These are phyloP conservation scores for Cryptoblepharus egeriae DNA, from an alignment of 2,797 vertebrate genomes.

Conservation along the genomic window DNA sequence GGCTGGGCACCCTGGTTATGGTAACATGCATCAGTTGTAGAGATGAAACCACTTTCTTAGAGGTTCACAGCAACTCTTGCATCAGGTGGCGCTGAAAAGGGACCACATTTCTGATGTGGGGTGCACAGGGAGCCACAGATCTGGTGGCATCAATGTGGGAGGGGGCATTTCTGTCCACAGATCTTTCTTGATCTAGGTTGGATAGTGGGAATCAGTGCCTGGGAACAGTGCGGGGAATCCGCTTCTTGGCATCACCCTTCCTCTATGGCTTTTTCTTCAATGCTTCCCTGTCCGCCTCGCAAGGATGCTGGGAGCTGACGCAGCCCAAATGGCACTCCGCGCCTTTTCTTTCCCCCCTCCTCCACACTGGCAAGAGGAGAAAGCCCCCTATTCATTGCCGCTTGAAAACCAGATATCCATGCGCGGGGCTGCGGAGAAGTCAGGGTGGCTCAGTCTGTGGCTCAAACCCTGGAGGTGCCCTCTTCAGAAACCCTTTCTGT, in stretches of 20 bases:
- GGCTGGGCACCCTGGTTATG: too few species aligned
- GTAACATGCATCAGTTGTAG: background rate
- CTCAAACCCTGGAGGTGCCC: too few species aligned
- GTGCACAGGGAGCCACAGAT: too few species aligned
- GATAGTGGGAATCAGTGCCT: background rate
- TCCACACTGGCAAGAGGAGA: background rate
- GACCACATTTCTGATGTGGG: background rate
- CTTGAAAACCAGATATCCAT: conserved; percentile 2
- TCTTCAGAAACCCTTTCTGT: too few species aligned
- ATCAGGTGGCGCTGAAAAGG: background rate
- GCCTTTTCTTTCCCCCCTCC: background rate
- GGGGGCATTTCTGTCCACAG: background rate
- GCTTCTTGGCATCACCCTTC: background rate
- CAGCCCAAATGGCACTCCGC: background rate
- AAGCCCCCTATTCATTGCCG: background rate
- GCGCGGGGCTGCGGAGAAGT: too few species aligned
- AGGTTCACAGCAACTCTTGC: background rate
- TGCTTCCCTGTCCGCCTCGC: background rate
- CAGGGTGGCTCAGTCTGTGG: too few species aligned
- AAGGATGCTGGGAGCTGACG: conserved; percentile 1
- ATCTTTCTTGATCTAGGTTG: background rate
- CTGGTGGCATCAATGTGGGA: background rate
- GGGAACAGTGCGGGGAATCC: too few species aligned
- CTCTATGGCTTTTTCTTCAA: background rate
- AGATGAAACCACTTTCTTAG: background rate